Evolutionary conservation across 2,797 vertebrate species (phyloP).

Genomic region (Fringilla coelebs): DNA sequence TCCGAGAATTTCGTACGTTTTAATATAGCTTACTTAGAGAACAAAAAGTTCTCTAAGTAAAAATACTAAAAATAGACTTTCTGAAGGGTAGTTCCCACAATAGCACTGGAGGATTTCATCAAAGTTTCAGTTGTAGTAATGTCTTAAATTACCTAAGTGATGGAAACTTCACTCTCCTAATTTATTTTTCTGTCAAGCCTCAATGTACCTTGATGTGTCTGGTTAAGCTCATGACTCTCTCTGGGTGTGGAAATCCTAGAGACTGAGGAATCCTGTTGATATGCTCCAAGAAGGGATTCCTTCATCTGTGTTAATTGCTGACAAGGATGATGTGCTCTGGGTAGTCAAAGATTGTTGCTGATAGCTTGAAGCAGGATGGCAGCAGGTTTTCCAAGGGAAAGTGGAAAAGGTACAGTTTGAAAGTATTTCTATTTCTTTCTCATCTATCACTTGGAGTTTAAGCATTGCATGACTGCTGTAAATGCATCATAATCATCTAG

Average conservation of each 20-base stretch:
- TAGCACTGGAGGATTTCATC: neutral
- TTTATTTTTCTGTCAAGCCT: neutral
- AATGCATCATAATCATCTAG: neutral
- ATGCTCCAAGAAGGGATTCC: neutral
- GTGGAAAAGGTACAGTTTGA: neutral
- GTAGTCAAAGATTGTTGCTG: neutral
- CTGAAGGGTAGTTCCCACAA: neutral
- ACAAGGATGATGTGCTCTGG: neutral
- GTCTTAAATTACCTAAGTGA: neutral
- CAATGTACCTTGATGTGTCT: neutral
- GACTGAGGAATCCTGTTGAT: neutral
- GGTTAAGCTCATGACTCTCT: neutral
- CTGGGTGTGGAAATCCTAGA: neutral
- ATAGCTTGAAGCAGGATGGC: neutral
- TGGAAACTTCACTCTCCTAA: neutral
- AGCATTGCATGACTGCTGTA: neutral
- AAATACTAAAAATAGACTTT: neutral
- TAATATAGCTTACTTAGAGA: neutral
- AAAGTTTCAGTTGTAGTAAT: neutral
- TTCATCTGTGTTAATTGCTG: neutral
- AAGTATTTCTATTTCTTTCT: neutral
- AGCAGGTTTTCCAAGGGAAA: neutral
- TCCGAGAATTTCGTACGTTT: rapidly evolving
- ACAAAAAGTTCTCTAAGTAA: neutral
- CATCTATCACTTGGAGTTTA: neutral